Conservation (phyloP, 2,797 vertebrate species). For the Pogoniulus pusillus region DNA sequence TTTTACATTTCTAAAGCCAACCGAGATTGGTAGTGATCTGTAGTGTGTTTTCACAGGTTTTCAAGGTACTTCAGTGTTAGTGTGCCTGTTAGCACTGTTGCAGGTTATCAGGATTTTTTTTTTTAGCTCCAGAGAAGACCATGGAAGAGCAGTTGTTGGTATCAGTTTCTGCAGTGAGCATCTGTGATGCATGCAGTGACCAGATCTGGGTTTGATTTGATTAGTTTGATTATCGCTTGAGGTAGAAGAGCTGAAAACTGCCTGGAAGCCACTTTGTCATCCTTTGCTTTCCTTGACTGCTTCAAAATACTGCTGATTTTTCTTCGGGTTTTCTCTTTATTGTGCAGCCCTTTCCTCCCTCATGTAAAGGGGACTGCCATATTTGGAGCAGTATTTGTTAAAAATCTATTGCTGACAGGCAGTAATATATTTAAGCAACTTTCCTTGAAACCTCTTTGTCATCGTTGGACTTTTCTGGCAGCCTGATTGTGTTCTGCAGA, state of each 20-base stretch:
- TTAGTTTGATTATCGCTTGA: constrained; percentile 1
- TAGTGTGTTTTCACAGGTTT: background rate
- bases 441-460: constrained; percentile 32
- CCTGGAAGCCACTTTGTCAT: background rate
- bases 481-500: background rate
- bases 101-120: background rate
- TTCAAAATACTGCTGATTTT: background rate
- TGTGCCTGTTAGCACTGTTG: background rate
- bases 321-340: background rate
- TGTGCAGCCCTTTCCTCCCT: background rate
- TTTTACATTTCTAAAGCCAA: background rate
- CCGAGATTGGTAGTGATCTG: background rate
- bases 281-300: background rate
- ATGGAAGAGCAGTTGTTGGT: background rate
- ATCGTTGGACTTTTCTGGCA: background rate
- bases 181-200: background rate
- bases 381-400: background rate
- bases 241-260: background rate
- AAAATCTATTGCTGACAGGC: background rate
- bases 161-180: background rate
- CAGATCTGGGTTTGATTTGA: constrained; percentile 30
- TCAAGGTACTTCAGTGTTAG: fast-evolving
- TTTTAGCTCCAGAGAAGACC: background rate
- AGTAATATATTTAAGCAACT: background rate
- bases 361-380: fast-evolving